Evolutionary conservation across 2,888 invertebrate species (phyloP).

Genomic region (Oxycera nigricornis): DNA sequence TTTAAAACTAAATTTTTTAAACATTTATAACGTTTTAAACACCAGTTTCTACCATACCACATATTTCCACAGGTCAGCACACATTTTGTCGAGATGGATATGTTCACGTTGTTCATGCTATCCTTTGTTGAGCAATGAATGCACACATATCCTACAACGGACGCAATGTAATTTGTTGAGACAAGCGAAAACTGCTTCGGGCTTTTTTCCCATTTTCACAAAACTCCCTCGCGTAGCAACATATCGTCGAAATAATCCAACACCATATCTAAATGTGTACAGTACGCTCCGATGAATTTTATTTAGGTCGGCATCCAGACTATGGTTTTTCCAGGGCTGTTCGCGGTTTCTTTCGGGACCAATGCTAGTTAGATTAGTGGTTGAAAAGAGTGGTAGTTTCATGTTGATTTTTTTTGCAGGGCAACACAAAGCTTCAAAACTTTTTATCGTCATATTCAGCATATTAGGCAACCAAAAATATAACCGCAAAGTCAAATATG

Average conservation of each 20-base stretch:
- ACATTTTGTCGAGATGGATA: too few relatives aligned
- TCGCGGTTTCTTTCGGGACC: background rate
- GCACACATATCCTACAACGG: background rate
- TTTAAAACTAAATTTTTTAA: too few relatives aligned
- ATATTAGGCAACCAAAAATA: background rate
- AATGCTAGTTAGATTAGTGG: constrained; percentile 2
- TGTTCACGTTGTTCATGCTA: background rate
- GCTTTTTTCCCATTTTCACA: background rate
- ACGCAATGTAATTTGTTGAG: constrained; percentile 1
- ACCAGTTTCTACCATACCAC: too few relatives aligned
- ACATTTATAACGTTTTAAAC: too few relatives aligned
- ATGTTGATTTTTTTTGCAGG: background rate
- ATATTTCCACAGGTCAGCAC: too few relatives aligned
- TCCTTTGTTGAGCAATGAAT: background rate
- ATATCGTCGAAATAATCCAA: background rate
- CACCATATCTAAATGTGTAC: background rate
- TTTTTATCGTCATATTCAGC: background rate
- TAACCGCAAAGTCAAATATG: background rate
- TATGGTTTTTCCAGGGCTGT: background rate
- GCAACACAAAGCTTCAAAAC: background rate
- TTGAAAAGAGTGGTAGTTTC: constrained; percentile 6
- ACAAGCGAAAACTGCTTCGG: background rate
- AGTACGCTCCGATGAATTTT: background rate
- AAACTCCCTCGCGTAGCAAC: background rate
- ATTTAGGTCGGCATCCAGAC: constrained; percentile 11